Base-by-base conservation (phyloP, 2,113 vertebrate genomes). In the Canis aureus region DNA sequence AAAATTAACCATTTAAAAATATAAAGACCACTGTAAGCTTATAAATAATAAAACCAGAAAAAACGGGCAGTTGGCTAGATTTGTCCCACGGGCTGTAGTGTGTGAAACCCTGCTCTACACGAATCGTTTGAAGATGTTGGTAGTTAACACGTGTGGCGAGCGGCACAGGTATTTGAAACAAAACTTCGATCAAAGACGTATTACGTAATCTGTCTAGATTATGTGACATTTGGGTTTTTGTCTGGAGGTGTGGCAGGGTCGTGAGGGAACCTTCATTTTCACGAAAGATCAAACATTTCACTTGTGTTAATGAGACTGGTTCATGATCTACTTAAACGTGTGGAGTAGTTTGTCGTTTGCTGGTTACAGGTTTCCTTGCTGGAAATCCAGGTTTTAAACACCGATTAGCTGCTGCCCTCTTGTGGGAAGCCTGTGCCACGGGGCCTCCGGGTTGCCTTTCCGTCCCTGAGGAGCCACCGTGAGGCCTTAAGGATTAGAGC, bases 391-490 rank as follows among this genome's bases (percentile, higher is more conserved):
- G 43, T 96, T 94, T 98, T 59, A 91, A 96, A 97, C 98, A 67
- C 35, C 97, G 92, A 29, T 84, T 81, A 92, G 94, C 51, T 98
- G 85, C 98, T 98, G 98, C 99, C 98, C 98, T 95, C 99, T 92
- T 97, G 97, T 98, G 99, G 96, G 89, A 76, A 91, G 55, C 16
- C 11, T 17, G 1, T 55, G 22, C 49, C 89, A 97, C 79, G 97
- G 74, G 19, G 19, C 49, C 43, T 76, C 38, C 62, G 17, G 29
- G 2, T 74, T 81, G 71, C 53, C 25, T 43, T 43, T 43, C 43
- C 6, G 43, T 43, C 43, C 43, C 43, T 43, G 43, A 89, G 60
- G 76, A 76, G 81, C 82, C 51, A 32, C 74, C 19, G 53, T 69
- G 64, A n/a, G 19, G 27, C 3, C 9, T 17, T 19, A n/a, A n/a